Evolutionary conservation across 2,888 invertebrate species (phyloP).

Genomic region (Diaperis boleti): DNA sequence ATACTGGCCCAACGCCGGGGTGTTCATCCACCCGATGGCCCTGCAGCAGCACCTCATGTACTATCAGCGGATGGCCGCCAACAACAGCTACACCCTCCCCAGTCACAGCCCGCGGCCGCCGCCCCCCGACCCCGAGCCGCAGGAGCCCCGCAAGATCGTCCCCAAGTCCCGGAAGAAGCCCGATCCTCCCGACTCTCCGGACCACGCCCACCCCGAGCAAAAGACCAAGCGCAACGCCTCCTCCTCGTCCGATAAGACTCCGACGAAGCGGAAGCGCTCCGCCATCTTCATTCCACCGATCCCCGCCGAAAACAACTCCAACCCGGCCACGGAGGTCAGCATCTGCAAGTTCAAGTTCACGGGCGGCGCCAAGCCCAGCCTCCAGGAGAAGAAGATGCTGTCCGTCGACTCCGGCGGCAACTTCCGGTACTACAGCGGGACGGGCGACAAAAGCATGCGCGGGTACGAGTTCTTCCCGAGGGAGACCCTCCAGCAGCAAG

Average conservation of each 20-base stretch:
- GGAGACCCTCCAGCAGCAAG: conserved; percentile 75
- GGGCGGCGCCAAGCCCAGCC: conserved; percentile 87
- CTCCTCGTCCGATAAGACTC: conserved; percentile 61
- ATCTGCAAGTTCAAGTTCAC: conserved; percentile 96
- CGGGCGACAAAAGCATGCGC: conserved; percentile 82
- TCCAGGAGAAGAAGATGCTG: conserved; percentile 93
- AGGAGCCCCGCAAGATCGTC: conserved; percentile 64
- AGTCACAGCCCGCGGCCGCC: conserved; percentile 57
- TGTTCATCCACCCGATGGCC: conserved; percentile 81
- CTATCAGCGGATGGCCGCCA: conserved; percentile 79
- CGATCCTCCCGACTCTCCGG: conserved; percentile 55
- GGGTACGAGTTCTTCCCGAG: conserved; percentile 84
- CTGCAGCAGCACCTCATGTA: conserved; percentile 79
- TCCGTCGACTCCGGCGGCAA: conserved; percentile 92
- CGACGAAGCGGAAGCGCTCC: conserved; percentile 81
- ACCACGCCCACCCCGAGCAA: conserved; percentile 64
- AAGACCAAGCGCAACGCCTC: conserved; percentile 64
- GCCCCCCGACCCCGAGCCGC: conserved; percentile 46
- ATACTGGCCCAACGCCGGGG: conserved; percentile 79
- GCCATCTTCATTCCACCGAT: conserved; percentile 89
- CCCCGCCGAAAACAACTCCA: conserved; percentile 79
- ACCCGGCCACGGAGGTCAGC: conserved; percentile 81
- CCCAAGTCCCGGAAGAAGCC: conserved; percentile 56
- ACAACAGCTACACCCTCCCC: conserved; percentile 60
- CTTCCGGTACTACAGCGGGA: conserved; percentile 86